A percentile compares a stretch with the other conserved stretches of the same genome.
Conservation (phyloP, 2,113 vertebrate genomes). For the Aegithalos caudatus region DNA sequence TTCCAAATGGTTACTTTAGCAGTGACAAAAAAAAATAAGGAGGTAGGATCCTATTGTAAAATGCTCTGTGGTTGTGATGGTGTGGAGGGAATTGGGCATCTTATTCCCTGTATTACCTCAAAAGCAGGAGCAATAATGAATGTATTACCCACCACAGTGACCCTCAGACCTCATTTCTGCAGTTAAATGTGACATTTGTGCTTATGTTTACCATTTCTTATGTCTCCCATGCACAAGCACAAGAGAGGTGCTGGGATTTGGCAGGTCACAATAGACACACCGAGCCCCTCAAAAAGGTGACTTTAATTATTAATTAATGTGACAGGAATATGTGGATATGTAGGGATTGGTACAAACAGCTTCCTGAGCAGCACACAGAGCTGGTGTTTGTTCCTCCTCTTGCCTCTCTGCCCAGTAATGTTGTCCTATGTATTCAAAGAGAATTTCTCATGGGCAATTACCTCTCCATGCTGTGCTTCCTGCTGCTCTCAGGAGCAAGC, state of each 20-base stretch:
- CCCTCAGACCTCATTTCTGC: not conserved
- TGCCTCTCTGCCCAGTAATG: not conserved
- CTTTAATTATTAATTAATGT: not conserved
- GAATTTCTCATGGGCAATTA: not conserved
- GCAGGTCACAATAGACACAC: not conserved
- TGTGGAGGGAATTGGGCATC: not conserved
- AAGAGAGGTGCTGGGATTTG: not conserved
- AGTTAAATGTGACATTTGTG: not conserved
- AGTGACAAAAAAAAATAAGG: not conserved
- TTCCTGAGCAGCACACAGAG: not conserved
- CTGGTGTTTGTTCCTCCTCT: not conserved
- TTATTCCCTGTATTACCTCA: not conserved
- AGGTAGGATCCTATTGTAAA: not conserved
- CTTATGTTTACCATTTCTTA: not conserved
- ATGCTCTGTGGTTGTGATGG: not conserved
- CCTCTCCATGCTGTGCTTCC: not conserved
- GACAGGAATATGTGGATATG: not conserved
- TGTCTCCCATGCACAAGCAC: not conserved
- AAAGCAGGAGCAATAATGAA: not conserved
- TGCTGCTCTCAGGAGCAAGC: not conserved
- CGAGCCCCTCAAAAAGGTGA: too few relatives aligned
- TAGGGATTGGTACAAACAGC: not conserved
- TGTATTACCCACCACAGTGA: not conserved
- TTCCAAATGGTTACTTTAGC: not conserved
- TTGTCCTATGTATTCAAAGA: not conserved